These are phyloP conservation scores for Balaenoptera acutorostrata DNA, from an alignment of 2,113 vertebrate genomes.

Conservation along the genomic window DNA sequence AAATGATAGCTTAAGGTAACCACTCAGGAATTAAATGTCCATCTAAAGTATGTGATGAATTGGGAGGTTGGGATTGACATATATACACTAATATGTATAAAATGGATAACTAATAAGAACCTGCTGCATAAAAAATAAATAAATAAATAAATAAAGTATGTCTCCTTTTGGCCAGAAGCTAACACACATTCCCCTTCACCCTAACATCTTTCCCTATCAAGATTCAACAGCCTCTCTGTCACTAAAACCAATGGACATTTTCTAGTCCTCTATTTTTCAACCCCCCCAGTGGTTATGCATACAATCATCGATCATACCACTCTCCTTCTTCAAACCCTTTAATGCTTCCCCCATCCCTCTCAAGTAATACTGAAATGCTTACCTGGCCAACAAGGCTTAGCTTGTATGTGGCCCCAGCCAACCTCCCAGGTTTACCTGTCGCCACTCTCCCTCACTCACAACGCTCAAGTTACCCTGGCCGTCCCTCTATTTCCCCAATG, in stretches of 20 bases:
- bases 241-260: neutral
- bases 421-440: neutral
- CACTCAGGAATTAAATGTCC: neutral
- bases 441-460: neutral
- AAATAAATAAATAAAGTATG: neutral
- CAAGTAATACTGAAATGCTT: neutral
- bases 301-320: neutral
- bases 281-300: neutral
- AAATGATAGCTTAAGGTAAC: neutral
- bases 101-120: no score
- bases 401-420: neutral
- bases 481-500: neutral
- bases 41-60: neutral
- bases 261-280: neutral
- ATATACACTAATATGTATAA: no score
- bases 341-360: neutral
- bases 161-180: neutral
- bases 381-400: no score
- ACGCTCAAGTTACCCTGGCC: neutral
- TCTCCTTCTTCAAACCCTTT: neutral
- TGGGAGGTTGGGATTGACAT: no score
- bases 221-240: neutral
- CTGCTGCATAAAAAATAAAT: no score
- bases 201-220: neutral
- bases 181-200: neutral